Evolutionary conservation across 2,113 vertebrate species (phyloP).

Genomic region (Mirounga angustirostris): DNA sequence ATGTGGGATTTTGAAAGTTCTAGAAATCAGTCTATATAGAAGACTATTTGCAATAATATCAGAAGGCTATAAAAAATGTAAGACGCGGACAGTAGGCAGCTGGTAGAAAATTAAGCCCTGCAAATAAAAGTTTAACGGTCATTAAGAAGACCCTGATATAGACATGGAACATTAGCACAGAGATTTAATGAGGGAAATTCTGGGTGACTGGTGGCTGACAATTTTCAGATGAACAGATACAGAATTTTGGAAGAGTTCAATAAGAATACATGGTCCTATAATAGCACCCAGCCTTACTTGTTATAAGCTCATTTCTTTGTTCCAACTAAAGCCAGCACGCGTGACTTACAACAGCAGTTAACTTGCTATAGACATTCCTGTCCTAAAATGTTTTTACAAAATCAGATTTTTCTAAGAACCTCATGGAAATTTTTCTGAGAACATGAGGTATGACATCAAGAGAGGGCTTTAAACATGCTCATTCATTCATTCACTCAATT

Average conservation of each 20-base stretch:
- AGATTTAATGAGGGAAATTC: conserved; percentile 38
- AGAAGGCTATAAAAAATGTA: conserved; percentile 30
- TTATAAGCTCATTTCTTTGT: background rate
- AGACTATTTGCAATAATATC: background rate
- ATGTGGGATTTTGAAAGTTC: background rate
- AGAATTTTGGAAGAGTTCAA: conserved; percentile 45
- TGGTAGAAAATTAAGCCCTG: conserved; percentile 33
- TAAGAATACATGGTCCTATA: background rate
- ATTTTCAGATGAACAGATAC: background rate
- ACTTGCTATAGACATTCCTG: background rate
- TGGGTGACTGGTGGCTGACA: background rate
- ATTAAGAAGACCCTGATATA: background rate
- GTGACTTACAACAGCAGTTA: conserved; percentile 43
- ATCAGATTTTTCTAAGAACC: background rate
- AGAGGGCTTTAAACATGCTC: background rate
- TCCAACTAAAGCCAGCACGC: conserved; percentile 37
- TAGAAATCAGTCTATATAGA: conserved; percentile 27
- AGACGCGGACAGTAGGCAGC: background rate
- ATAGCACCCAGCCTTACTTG: background rate
- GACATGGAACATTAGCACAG: background rate
- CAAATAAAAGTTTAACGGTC: conserved; percentile 39
- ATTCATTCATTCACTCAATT: background rate
- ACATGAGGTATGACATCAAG: background rate
- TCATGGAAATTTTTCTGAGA: background rate
- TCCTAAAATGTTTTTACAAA: background rate